Evolutionary conservation across 1,140 invertebrate species (phyloP), one percentile per base, ranked within the genome.

Genomic region (Drosophila truncata): DNA sequence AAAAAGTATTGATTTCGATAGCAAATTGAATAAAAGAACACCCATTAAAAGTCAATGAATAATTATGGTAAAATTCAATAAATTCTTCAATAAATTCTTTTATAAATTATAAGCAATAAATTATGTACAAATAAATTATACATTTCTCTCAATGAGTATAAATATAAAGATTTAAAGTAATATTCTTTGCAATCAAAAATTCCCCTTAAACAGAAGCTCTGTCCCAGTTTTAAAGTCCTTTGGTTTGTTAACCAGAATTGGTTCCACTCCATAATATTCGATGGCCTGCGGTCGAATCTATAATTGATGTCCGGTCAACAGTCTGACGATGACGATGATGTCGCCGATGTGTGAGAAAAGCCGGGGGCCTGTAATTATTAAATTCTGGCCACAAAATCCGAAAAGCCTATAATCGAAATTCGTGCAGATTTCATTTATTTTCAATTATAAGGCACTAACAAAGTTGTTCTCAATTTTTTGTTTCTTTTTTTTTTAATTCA

Each of bases 401-500:
- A 71, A 81, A 67, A 42, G 13, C 29, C 44, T 71, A 47, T 88
- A 83, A 83, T 88, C 57, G 73, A 90, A 88, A 90, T 61, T 78
- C 47, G 69, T 35, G 18, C 18, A 23, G 18, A 35, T 49, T 25
- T 13, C 50, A 60, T 67, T 61, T 16, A 63, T 63, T 77, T 66
- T 35, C 61, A 72, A 60, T 82, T 46, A 59, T 16, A 5, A 59
- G 16, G 1, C 29, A 35, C 42, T 64, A 74, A 65, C 42, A 20
- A 37, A 58, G 52, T 78, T 52, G 41, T 41, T 31, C 47, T 39
- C 47, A 3, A 4, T 10, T 18, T 14, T 8, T 31, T 31, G 11
- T 29, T 10, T 49, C 6, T 7, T 10, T 18, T 14, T 8, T 31
- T 31, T 18, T 29, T 10, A 55, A 41, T 25, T 4, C 18, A 11